Percentiles rank a stretch among this genome's conserved stretches.
phyloP scores from a whole-genome alignment of 2,113 vertebrate species.

The Platanista minor region DNA sequence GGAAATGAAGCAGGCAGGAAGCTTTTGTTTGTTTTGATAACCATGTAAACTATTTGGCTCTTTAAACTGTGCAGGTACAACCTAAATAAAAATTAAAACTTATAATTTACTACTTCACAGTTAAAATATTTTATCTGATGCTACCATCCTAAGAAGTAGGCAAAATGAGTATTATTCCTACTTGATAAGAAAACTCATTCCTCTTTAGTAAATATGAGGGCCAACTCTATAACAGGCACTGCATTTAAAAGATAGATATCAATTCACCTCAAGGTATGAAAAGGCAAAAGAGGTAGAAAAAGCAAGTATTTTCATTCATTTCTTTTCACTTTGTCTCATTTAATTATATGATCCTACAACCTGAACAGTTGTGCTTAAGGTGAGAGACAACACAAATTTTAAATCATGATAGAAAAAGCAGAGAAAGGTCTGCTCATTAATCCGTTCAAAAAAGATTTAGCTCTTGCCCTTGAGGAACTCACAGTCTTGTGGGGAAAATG shows the following conservation, averaged over 20 bases:
- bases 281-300: neutral
- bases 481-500: conserved; percentile 3
- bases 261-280: conserved; percentile 25
- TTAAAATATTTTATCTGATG: conserved; percentile 7
- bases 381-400: neutral
- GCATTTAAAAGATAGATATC: neutral
- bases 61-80: neutral
- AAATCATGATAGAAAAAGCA: neutral
- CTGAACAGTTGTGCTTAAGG: neutral
- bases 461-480: conserved; percentile 9
- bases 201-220: conserved; percentile 6
- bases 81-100: conserved; percentile 4
- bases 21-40: neutral
- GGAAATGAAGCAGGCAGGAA: neutral
- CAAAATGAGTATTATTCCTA: neutral
- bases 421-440: conserved; percentile 28
- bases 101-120: neutral
- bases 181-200: conserved; percentile 11
- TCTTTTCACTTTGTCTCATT: neutral
- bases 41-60: neutral
- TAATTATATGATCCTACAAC: conserved; percentile 14
- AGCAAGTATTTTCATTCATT: neutral
- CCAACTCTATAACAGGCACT: neutral
- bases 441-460: conserved; percentile 11
- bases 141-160: neutral